phyloP scores from a whole-genome alignment of 1,140 invertebrate species.

The Aethina tumida region DNA sequence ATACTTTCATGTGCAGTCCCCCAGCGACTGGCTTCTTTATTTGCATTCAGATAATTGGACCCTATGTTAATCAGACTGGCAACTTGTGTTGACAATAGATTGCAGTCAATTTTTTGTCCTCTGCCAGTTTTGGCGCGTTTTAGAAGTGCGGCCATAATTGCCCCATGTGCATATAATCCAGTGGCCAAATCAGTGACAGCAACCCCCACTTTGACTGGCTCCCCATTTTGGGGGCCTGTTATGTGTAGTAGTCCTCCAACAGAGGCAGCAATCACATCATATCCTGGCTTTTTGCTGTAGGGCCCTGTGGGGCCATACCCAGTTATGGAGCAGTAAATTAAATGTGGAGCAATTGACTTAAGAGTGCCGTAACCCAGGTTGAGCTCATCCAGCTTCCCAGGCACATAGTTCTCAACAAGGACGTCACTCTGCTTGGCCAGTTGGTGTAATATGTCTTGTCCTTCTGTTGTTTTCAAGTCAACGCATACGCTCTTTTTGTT shows the following conservation, averaged over 20 bases:
- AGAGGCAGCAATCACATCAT: constrained; percentile 91
- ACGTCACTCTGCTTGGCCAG: constrained; percentile 73
- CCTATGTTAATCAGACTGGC: constrained; percentile 82
- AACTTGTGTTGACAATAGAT: constrained; percentile 88
- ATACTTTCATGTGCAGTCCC: constrained; percentile 91
- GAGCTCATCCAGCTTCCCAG: constrained; percentile 72
- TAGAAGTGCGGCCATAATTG: constrained; percentile 84
- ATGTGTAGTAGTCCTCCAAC: constrained; percentile 83
- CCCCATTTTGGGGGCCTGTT: constrained; percentile 74
- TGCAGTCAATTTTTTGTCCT: constrained; percentile 90
- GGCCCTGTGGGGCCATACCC: constrained; percentile 85
- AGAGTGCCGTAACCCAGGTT: constrained; percentile 73
- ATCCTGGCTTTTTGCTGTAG: constrained; percentile 77
- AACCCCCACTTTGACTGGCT: constrained; percentile 86
- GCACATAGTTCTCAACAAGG: constrained; percentile 90
- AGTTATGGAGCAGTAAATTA: constrained; percentile 92
- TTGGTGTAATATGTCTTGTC: constrained; percentile 62
- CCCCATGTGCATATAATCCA: constrained; percentile 82
- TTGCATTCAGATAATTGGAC: constrained; percentile 83
- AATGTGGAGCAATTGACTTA: constrained; percentile 56
- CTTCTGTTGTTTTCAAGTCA: constrained; percentile 65
- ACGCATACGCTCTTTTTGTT: constrained; percentile 94
- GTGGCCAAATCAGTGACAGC: constrained; percentile 90
- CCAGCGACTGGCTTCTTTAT: constrained; percentile 63
- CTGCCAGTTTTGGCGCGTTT: constrained; percentile 64